phyloP scores from a whole-genome alignment of 2,797 vertebrate species.

The Pygocentrus nattereri region DNA sequence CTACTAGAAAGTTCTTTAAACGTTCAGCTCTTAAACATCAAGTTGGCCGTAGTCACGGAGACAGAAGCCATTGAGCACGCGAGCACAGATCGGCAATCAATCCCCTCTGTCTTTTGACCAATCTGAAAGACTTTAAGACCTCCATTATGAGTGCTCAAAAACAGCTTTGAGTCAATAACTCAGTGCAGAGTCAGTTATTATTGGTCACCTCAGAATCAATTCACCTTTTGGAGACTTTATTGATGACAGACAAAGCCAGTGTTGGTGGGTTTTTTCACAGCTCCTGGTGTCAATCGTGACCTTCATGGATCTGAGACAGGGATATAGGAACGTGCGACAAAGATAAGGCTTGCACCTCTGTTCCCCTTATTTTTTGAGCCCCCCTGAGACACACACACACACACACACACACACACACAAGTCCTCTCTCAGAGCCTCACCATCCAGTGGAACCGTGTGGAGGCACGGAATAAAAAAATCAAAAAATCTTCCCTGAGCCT shows the following conservation, averaged over 20 bases:
- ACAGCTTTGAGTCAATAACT: slow-evolving; percentile 48
- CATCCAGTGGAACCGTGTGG: slow-evolving; percentile 38
- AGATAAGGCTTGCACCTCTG: slow-evolving; percentile 34
- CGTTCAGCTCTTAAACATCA: background rate
- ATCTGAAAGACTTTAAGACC: slow-evolving; percentile 29
- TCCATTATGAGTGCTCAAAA: slow-evolving; percentile 29
- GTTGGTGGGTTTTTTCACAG: slow-evolving; percentile 8
- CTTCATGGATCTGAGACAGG: slow-evolving; percentile 53
- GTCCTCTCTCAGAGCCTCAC: background rate
- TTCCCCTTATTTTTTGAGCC: slow-evolving; percentile 9
- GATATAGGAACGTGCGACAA: slow-evolving; percentile 39
- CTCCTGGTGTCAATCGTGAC: slow-evolving; percentile 49
- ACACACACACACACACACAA: slow-evolving; percentile 12
- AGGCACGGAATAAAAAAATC: slow-evolving; percentile 27
- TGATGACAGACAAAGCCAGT: slow-evolving; percentile 45
- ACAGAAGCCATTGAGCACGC: slow-evolving; percentile 1
- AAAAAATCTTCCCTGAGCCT: slow-evolving; percentile 46
- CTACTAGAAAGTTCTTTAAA: background rate
- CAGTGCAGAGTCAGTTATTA: slow-evolving; percentile 48
- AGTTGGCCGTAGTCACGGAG: background rate
- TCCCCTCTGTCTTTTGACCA: slow-evolving; percentile 30
- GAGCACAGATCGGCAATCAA: slow-evolving; percentile 14
- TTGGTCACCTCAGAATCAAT: slow-evolving; percentile 57
- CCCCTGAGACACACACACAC: slow-evolving; percentile 14
- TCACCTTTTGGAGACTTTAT: slow-evolving; percentile 52